Base-by-base conservation (phyloP, 2,888 invertebrate genomes). In the Blera fallax region DNA sequence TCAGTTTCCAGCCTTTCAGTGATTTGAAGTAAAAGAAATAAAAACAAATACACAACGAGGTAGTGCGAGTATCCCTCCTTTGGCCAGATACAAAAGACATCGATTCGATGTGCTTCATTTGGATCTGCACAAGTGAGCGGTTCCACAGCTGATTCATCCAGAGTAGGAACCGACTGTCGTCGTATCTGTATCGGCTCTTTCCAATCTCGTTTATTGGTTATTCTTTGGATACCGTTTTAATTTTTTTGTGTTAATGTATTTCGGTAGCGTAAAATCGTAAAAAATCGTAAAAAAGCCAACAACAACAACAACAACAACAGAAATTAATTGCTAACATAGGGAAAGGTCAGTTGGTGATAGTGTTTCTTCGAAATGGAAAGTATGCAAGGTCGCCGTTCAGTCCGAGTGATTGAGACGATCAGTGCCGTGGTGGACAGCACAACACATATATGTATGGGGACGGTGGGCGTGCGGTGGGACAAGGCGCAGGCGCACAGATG, bases 301-400 rank as follows among this genome's bases (percentile, higher is more conserved):
- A 50, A 11, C 18, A 32, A 56, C 58, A 29, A 56, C 27, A 4
- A 34, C 34, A 43, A n/a, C 56, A 37, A 48, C 65, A 48, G 45
- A 60, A 78, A 65, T 83, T 79, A 79, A 84, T 79, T 74, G 83
- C 69, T 73, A 69, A 43, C 79, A 74, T 62, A 74, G 84, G 84
- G 84, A 84, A 84, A 84, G 84, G 84, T 84, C 84, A 80, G 56
- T 64, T 65, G 74, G 84, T 70, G 84, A 80, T 84, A 65, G 80
- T 70, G 80, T 58, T 54, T 27, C 40, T 50, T 84, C 74, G 84
- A 84, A 84, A 84, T 80, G 70, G 84, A 84, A 84, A 84, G 84
- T 84, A 70, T 7, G 65, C 84, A 84, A 84, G 84, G 84, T 84
- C 84, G 84, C 69, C 70, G 69, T 72, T 74, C 29, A 52, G 27